Base-by-base conservation (phyloP, 2,888 invertebrate species). In the Micoletzkya japonica region DNA sequence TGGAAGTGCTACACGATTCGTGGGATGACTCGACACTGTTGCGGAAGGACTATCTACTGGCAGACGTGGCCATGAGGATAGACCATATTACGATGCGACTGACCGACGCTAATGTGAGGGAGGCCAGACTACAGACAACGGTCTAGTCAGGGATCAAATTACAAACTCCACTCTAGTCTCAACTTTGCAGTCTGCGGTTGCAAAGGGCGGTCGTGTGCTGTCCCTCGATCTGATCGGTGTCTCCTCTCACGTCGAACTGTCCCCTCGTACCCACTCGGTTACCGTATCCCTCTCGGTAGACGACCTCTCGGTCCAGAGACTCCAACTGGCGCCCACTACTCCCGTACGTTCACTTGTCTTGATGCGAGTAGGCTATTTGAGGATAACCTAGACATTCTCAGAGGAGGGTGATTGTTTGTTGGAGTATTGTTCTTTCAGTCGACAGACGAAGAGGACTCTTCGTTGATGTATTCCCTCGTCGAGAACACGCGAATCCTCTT, bases 11-110 rank as follows among this genome's bases (percentile, higher is more conserved):
- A 7, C 79, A 79, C 64, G 83, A 85, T 39, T 77, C 81, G 10
- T 85, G 83, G 85, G 85, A 85, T 70, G 85, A 85, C 72, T 83
- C 82, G 30, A 83, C 81, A 1, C 68, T 85, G 24, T 73, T 85
- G 24, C 70, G 84, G 26, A 72, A 83, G 39, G 85, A 85, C 70
- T 76, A 72, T 32, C 73, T 85, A 4, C 69, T 85, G 63, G 85
- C 85, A 20, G 82, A 81, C 58, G 74, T 86, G 26, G 70, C 77
- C 1, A 69, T 85, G 44, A 66, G 74, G 50, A 60, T 85, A 49
- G 82, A 84, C 24, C 72, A 78, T 36, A 70, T 84, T 61, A 82
- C 83, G 6, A 68, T 85, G 26, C 60, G 83, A 63, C 81, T 85
- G 54, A 75, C 80, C 17, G 83, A 85, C 71, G 73, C 75, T 34